phyloP scores from a whole-genome alignment of 2,888 invertebrate genomes.

The Iphiclides podalirius region DNA sequence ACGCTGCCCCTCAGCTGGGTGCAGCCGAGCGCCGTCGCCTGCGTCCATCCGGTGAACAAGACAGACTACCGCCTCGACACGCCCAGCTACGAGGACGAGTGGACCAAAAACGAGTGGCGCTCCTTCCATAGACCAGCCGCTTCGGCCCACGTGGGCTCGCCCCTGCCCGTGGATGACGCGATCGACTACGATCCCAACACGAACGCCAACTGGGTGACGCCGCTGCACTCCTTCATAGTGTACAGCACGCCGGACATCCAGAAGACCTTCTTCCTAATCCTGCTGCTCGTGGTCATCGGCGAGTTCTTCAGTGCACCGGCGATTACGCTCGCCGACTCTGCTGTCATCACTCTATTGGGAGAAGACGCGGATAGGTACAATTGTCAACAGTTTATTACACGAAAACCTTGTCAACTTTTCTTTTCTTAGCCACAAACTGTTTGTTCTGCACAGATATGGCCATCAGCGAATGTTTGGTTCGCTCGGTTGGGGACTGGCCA shows the following conservation, averaged over 20 bases:
- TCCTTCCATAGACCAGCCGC: conserved; percentile 48
- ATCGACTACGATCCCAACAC: conserved; percentile 85
- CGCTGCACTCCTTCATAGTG: conserved; percentile 95
- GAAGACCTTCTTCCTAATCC: conserved; percentile 95
- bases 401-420: too few relatives aligned
- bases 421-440: too few relatives aligned
- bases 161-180: conserved; percentile 87
- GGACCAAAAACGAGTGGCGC: conserved; percentile 38
- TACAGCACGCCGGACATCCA: conserved; percentile 94
- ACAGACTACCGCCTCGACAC: conserved; percentile 83
- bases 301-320: conserved; percentile 99
- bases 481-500: conserved; percentile 98
- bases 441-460: conserved; percentile 86
- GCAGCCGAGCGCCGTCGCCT: conserved; percentile 95
- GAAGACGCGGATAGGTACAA: conserved; percentile 89
- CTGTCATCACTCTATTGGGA: conserved; percentile 92
- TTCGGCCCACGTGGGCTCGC: conserved; percentile 75
- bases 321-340: conserved; percentile 95
- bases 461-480: conserved; percentile 99
- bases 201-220: conserved; percentile 90
- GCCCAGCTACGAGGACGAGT: conserved; percentile 74
- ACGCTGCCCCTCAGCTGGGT: conserved; percentile 97
- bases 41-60: conserved; percentile 80
- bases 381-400: background rate
- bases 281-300: conserved; percentile 95